phyloP scores from a whole-genome alignment of 1,140 invertebrate genomes.

The Aphis gossypii region DNA sequence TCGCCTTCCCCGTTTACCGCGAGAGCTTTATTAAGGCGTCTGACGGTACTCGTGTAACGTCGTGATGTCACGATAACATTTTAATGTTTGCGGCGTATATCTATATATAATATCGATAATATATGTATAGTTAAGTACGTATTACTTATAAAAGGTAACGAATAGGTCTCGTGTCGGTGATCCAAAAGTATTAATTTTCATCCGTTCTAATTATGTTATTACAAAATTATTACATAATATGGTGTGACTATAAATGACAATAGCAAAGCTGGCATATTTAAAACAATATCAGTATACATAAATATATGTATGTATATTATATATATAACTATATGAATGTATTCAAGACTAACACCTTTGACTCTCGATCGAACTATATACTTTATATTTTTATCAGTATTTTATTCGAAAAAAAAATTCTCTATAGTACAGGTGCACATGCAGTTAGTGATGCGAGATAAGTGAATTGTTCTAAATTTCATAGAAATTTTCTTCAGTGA shows the following conservation, averaged over 20 bases:
- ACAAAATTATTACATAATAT: background rate
- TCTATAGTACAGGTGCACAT: too few species aligned
- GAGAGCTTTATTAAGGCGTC: background rate
- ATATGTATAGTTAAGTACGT: background rate
- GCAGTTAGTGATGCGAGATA: too few species aligned
- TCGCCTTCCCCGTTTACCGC: background rate
- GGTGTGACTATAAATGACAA: constrained; percentile 55
- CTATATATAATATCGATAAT: background rate
- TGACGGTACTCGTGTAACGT: too few species aligned
- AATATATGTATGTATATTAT: background rate
- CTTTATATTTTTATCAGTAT: too few species aligned
- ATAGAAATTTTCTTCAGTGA: too few species aligned
- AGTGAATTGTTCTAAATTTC: too few species aligned
- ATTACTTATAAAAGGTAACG: background rate
- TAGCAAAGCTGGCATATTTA: background rate
- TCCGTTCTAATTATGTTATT: background rate
- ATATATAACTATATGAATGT: background rate
- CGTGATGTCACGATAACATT: too few species aligned
- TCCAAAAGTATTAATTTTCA: constrained; percentile 46
- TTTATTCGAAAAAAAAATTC: too few species aligned
- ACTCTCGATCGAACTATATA: background rate
- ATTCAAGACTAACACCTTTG: background rate
- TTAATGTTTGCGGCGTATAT: background rate
- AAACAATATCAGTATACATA: background rate
- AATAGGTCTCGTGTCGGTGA: background rate